phyloP scores from a whole-genome alignment of 2,797 vertebrate species.

The Todus mexicanus region DNA sequence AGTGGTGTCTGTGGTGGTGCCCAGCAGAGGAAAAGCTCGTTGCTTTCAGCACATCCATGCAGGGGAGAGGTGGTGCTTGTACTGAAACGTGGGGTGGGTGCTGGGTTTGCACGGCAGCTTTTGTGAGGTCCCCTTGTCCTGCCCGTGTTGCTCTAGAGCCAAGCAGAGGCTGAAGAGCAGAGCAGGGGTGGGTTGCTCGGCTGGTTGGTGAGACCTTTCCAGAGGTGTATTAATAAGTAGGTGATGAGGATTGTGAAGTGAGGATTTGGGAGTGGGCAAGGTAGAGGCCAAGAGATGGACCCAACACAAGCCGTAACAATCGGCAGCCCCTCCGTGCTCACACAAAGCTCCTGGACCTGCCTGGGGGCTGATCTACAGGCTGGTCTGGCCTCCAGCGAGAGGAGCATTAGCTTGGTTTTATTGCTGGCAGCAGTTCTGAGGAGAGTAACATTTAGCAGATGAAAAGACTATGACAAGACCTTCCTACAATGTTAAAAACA shows the following conservation, averaged over 20 bases:
- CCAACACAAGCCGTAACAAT: fast-evolving
- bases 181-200: neutral
- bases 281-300: fast-evolving
- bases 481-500: neutral
- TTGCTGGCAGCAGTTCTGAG: neutral
- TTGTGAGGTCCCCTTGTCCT: neutral
- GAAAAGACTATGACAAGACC: neutral
- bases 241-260: neutral
- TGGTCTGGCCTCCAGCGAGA: neutral
- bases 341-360: neutral
- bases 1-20: neutral
- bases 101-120: neutral
- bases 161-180: neutral
- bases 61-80: neutral
- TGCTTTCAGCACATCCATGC: fast-evolving
- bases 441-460: fast-evolving
- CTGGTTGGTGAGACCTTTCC: neutral
- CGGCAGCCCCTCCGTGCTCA: neutral
- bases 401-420: neutral
- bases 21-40: neutral
- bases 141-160: neutral
- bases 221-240: too few relatives aligned
- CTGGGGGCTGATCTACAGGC: neutral
- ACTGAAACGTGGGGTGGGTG: fast-evolving
- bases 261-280: neutral